Evolutionary conservation across 2,888 invertebrate genomes (phyloP).

Genomic region (Stenolophus ochropezus): DNA sequence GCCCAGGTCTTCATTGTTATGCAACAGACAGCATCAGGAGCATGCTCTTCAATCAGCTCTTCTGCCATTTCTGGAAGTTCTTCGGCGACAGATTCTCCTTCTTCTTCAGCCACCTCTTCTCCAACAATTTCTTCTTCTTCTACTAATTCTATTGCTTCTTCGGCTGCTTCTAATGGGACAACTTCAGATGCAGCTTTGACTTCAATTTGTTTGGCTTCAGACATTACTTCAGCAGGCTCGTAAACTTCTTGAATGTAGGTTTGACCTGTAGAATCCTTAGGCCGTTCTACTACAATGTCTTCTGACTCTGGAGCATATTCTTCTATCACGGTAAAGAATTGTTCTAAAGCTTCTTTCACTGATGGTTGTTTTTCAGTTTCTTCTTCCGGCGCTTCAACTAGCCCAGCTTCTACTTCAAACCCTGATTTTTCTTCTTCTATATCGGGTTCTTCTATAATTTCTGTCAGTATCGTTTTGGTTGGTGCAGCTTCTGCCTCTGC

Average conservation of each 20-base stretch:
- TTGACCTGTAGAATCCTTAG: not conserved
- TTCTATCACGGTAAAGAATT: no score
- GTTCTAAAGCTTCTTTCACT: not conserved
- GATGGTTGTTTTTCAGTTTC: not conserved
- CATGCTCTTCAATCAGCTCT: conserved; percentile 65
- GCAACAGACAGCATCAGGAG: conserved; percentile 69
- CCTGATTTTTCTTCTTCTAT: not conserved
- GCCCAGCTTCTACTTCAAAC: not conserved
- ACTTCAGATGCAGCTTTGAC: no score
- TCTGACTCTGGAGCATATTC: not conserved
- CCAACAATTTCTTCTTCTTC: not conserved
- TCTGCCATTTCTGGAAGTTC: not conserved
- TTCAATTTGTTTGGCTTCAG: not conserved
- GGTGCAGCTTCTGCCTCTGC: conserved; percentile 13
- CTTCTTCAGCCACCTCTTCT: not conserved
- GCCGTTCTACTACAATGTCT: not conserved
- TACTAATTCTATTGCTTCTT: not conserved
- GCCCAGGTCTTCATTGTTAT: conserved; percentile 70
- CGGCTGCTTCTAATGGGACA: no score
- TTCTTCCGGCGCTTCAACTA: conserved; percentile 28
- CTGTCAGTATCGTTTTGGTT: no score
- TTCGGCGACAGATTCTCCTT: not conserved
- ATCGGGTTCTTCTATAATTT: no score
- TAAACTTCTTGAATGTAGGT: not conserved
- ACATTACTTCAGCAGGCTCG: not conserved